phyloP scores from a whole-genome alignment of 2,113 vertebrate species.

The Takifugu bimaculatus region DNA sequence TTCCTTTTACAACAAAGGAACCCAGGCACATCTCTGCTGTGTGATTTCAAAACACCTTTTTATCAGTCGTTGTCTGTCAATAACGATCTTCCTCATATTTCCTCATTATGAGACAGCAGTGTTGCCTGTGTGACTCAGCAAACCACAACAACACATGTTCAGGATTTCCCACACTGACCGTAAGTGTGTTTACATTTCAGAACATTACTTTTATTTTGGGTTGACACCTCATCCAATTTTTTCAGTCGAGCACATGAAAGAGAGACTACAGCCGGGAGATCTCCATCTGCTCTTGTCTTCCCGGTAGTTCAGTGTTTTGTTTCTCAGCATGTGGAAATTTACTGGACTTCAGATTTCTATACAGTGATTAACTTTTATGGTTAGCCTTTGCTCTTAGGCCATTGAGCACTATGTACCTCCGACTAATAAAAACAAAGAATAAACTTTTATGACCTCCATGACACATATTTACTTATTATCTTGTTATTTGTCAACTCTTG shows the following conservation, averaged over 20 bases:
- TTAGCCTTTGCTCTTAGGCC: constrained; percentile 72
- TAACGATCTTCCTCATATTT: constrained; percentile 17
- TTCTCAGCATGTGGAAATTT: constrained; percentile 78
- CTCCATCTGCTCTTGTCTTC: constrained; percentile 62
- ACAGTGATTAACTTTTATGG: constrained; percentile 84
- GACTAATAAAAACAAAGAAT: constrained; percentile 81
- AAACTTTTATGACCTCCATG: constrained; percentile 76
- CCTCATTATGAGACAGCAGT: constrained; percentile 29
- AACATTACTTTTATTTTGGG: not conserved
- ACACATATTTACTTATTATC: constrained; percentile 74
- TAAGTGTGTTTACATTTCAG: constrained; percentile 1
- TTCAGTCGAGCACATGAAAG: constrained; percentile 28
- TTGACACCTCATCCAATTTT: constrained; percentile 4
- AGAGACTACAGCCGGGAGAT: constrained; percentile 21
- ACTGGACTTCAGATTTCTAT: constrained; percentile 80
- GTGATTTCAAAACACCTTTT: constrained; percentile 30
- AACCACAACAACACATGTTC: constrained; percentile 37
- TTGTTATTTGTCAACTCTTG: constrained; percentile 75
- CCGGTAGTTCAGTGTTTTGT: constrained; percentile 57
- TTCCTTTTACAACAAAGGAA: constrained; percentile 54
- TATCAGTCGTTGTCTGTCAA: constrained; percentile 24
- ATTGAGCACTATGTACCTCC: constrained; percentile 76
- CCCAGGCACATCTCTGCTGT: not conserved
- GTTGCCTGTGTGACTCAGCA: constrained; percentile 50
- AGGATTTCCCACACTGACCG: constrained; percentile 45